Base-by-base conservation (phyloP, 1,140 invertebrate species). In the Pseudomyrmex flavicornis region DNA sequence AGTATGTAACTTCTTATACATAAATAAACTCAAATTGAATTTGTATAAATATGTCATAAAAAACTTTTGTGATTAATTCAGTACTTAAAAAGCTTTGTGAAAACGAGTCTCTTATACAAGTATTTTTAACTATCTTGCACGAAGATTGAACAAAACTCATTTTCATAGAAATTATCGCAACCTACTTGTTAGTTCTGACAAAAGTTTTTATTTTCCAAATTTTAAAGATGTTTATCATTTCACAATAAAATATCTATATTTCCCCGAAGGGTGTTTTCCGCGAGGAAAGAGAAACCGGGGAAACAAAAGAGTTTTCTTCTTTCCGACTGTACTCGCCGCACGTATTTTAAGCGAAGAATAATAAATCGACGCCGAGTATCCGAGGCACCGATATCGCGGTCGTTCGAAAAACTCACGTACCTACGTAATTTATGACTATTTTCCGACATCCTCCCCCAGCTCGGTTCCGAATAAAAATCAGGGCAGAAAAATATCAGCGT, bases 321-420 rank as follows among this genome's bases (percentile, higher is more conserved):
- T 80, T 61, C 66, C 72, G 82, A 50, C 46, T 58, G 73, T 66
- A 79, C 82, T 77, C 82, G 61, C 62, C 59, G 74, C 82, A 68
- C 82, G 76, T 80, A 80, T 80, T 83, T 82, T 82, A 52, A 46
- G n/a, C 61, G 66, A 62, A 73, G 79, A 80, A 85, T 82, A 85
- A 85, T 85, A 82, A 82, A 85, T 85, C 66, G 77, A 48, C 58
- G 65, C 73, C 20, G 74, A 79, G 63, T 58, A 66, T 65, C 54
- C 62, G 68, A 65, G 20, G 61, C 59, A 63, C 26, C 77, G 83
- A 82, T 82, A 84, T 84, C 66, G 77, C 76, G 56, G 76, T 59
- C 58, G 82, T 69, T 82, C 83, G 59, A 72, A 85, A 85, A 85
- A 82, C 83, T 82, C 83, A 82, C 83, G 83, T 85, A 85, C 58